phyloP scores from a whole-genome alignment of 2,113 vertebrate genomes.

The Osmerus eperlanus region DNA sequence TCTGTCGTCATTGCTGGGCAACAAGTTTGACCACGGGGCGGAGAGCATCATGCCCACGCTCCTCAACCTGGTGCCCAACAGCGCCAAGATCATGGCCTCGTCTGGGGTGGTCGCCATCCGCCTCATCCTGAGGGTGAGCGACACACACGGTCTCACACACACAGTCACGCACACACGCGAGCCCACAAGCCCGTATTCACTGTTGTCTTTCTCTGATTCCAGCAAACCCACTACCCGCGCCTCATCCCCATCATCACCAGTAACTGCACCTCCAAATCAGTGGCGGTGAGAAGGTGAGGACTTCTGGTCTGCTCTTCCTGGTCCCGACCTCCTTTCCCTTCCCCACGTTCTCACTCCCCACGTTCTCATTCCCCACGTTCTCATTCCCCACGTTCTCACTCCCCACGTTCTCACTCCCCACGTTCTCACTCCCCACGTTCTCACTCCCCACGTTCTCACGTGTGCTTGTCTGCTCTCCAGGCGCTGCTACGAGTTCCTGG shows the following conservation, averaged over 20 bases:
- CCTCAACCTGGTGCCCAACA: slow-evolving; percentile 98
- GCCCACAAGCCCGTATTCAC: no score
- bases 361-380: no score
- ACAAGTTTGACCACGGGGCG: slow-evolving; percentile 96
- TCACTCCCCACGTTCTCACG: background rate
- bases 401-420: background rate
- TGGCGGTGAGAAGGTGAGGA: slow-evolving; percentile 91
- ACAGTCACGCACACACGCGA: background rate
- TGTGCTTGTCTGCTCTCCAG: slow-evolving; percentile 54
- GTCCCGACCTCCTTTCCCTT: no score
- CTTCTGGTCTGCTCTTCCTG: no score
- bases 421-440: background rate
- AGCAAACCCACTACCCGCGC: slow-evolving; percentile 95
- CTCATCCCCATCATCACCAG: slow-evolving; percentile 98
- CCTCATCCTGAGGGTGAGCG: slow-evolving; percentile 93
- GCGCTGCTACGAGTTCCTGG: slow-evolving; percentile 95
- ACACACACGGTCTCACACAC: background rate
- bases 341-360: no score
- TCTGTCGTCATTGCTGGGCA: slow-evolving; percentile 87
- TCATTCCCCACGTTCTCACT: background rate
- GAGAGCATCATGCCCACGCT: slow-evolving; percentile 96
- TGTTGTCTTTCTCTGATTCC: background rate
- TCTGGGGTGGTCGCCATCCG: slow-evolving; percentile 91
- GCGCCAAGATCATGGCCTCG: slow-evolving; percentile 99
- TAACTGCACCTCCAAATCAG: slow-evolving; percentile 96